Evolutionary conservation across 2,113 vertebrate genomes (phyloP), one percentile per base, ranked within the genome.

Genomic region (Phylloscopus trochiloides): DNA sequence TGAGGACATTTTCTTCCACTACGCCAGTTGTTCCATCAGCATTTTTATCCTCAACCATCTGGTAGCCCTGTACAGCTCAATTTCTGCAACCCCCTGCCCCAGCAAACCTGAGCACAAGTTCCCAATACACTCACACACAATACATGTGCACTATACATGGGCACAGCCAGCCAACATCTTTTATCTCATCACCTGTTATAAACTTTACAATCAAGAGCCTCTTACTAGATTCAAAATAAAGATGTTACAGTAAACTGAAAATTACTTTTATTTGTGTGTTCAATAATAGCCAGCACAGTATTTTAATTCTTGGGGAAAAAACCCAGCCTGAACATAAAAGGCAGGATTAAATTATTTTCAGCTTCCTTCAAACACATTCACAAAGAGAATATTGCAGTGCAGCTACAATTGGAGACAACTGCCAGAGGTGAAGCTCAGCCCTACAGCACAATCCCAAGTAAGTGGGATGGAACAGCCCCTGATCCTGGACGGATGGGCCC

Each of bases 61-160:
- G n/a, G 10, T 65, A 86, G 32, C 26, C 34, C 55, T 5, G 3
- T 1, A 51, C 12, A 73, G 26, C 36, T 19, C 17, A 47, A 22
- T 28, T 10, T 92, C 28, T 6, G 6, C 28, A 52, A 8, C 2
- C 4, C 34, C 55, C 31, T 48, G 71, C 8, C 36, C n/a, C 45
- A 50, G 40, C 0, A 5, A 73, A n/a, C 18, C n/a, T n/a, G 50
- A 78, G 42, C 51, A 45, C 3, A 1, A 28, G 32, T 29, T 43
- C 20, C 50, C 36, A 47, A 10, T 2, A 22, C 0, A 0, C 43
- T 65, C 29, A 29, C 16, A 12, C 22, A 59, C 28, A 65, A 50
- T 8, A 12, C 15, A 19, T 0, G 4, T 3, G 5, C 4, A 54
- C 25, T 57, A 10, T 1, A 29, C 21, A 28, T 0, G 3, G 43